These are phyloP conservation scores for Drosophila trichaetosa DNA, from an alignment of 2,888 invertebrate genomes.

Conservation along the genomic window DNA sequence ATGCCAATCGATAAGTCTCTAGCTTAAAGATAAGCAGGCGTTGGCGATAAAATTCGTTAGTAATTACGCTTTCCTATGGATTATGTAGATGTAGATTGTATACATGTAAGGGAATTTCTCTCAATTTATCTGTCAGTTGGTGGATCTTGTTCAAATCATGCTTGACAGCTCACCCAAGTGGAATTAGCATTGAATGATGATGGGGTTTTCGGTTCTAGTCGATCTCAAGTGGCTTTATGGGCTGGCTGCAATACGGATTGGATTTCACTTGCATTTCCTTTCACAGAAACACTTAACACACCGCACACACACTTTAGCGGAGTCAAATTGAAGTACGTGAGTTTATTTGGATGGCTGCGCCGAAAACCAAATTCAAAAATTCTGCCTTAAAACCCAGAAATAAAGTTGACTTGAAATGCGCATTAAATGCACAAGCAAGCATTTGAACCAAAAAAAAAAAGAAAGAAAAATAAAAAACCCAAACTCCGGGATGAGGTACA, in stretches of 20 bases:
- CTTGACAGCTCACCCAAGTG: constrained; percentile 63
- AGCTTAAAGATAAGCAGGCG: constrained; percentile 4
- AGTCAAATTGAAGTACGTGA: constrained; percentile 65
- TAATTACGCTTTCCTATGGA: background rate
- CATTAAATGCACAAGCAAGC: constrained; percentile 61
- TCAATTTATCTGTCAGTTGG: constrained; percentile 26
- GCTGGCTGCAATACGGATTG: constrained; percentile 41
- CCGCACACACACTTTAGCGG: constrained; percentile 33
- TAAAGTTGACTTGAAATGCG: constrained; percentile 59
- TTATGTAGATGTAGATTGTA: background rate
- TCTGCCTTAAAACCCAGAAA: constrained; percentile 24
- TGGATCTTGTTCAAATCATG: constrained; percentile 24
- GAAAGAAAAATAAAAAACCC: background rate
- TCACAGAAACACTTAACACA: constrained; percentile 51
- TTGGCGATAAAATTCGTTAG: constrained; percentile 17
- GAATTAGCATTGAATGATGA: constrained; percentile 47
- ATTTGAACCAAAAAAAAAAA: constrained; percentile 15
- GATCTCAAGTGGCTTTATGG: constrained; percentile 39
- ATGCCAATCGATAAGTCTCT: constrained; percentile 18
- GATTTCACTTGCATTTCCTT: constrained; percentile 48
- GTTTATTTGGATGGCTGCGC: constrained; percentile 52
- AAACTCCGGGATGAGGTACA: constrained; percentile 9
- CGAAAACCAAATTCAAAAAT: constrained; percentile 6
- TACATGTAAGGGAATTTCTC: background rate
- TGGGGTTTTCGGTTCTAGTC: constrained; percentile 9